Evolutionary conservation across 2,888 invertebrate genomes (phyloP).

Genomic region (Boloria euphrosyne): DNA sequence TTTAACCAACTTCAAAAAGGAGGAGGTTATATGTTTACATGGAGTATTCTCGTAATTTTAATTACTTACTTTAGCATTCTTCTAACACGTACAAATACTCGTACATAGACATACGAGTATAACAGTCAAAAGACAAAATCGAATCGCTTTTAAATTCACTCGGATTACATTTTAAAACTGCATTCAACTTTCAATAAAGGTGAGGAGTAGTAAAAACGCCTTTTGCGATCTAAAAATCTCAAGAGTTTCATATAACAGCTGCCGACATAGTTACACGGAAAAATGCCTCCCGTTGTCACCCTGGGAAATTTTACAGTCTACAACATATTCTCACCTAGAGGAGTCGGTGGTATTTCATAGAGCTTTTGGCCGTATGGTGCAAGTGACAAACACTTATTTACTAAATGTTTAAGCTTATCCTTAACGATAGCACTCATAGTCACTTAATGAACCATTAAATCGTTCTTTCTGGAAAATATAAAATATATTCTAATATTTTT

Average conservation of each 20-base stretch:
- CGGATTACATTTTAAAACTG: slow-evolving; percentile 18
- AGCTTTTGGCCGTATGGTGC: slow-evolving; percentile 30
- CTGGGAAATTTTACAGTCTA: slow-evolving; percentile 52
- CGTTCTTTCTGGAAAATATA: too few relatives aligned
- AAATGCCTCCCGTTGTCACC: slow-evolving; percentile 48
- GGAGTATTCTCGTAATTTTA: too few relatives aligned
- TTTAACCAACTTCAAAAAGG: too few relatives aligned
- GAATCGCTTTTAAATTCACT: slow-evolving; percentile 6
- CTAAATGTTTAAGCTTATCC: neutral
- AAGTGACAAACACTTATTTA: slow-evolving; percentile 1
- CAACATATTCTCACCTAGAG: slow-evolving; percentile 48
- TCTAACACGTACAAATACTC: too few relatives aligned
- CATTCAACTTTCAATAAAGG: slow-evolving; percentile 27
- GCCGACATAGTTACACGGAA: slow-evolving; percentile 47
- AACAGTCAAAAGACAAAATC: neutral
- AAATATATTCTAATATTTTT: too few relatives aligned
- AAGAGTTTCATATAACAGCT: slow-evolving; percentile 43
- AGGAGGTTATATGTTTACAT: too few relatives aligned
- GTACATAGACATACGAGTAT: neutral
- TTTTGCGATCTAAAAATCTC: slow-evolving; percentile 44
- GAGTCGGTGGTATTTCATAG: slow-evolving; percentile 47
- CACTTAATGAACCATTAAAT: too few relatives aligned
- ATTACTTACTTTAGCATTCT: too few relatives aligned
- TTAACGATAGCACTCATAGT: too few relatives aligned
- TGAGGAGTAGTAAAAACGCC: slow-evolving; percentile 41